Evolutionary conservation across 2,888 invertebrate genomes (phyloP), one percentile per base, ranked within the genome.

Genomic region (Branchellion lobata): DNA sequence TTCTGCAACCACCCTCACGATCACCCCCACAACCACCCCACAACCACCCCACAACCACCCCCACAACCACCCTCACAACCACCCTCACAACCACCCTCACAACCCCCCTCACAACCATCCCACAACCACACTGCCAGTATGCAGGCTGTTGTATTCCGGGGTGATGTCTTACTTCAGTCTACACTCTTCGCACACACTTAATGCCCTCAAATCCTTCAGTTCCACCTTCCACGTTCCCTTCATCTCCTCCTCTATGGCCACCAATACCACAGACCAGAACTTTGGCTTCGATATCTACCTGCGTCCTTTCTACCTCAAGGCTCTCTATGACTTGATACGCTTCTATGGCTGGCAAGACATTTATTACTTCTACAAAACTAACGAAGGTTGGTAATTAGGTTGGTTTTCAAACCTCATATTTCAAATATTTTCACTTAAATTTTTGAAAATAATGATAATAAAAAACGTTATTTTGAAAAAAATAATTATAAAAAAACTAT

Each of bases 231-330:
- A 85, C 72, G 84, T 87, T 81, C 86, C 87, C 3, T 85, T 84
- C 80, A 83, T 86, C 68, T 85, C 86, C 31, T 82, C 85, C 3
- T 84, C 85, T 34, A 84, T 84, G 53, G 82, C 85, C 21, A 82
- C 85, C 27, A 84, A 86, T 76, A 81, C 81, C 18, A 68, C 80
- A 1, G 47, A 73, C 2, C 81, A 82, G 78, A 81, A 82, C 18
- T 3, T 5, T n/a, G 61, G 61, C 61, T 87, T 83, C 81, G 84
- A 85, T 69, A 82, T 87, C 78, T 85, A 85, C 88, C 93, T 98
- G 92, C 91, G 95, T 82, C 98, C 98, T 57, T 94, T 96, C 88
- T 96, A 96, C 89, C 94, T 96, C 88, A 92, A 92, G 85, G 96
- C 97, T 80, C 93, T 98, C 86, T 93, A 96, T 84, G 96, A 96